Evolutionary conservation across 53 echinoderm and acorn worm species (phyloP).

Genomic region (Hippasteria phrygiana): DNA sequence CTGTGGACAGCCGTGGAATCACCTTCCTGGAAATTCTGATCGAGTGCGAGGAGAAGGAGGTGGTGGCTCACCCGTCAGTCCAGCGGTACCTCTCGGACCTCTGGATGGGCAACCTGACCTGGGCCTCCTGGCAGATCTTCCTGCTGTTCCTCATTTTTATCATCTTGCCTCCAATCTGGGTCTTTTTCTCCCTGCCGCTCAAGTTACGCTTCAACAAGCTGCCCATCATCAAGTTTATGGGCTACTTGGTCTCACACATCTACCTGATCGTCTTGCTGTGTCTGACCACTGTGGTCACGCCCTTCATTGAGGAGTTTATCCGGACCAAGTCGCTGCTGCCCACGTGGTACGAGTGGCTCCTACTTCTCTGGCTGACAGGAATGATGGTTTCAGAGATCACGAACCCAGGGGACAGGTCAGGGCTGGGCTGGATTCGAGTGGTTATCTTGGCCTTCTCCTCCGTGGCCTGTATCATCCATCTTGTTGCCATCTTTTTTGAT

Average conservation of each 20-base stretch:
- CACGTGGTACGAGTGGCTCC: conserved; percentile 92
- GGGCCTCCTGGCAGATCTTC: conserved; percentile 94
- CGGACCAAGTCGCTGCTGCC: conserved; percentile 73
- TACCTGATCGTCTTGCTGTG: conserved; percentile 85
- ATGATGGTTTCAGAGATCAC: conserved; percentile 89
- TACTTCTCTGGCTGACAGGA: conserved; percentile 92
- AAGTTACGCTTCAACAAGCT: conserved; percentile 90
- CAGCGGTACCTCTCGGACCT: conserved; percentile 95
- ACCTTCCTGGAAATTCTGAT: conserved; percentile 91
- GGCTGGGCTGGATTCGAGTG: conserved; percentile 94
- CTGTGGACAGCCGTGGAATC: conserved; percentile 83
- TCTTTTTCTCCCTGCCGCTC: conserved; percentile 87
- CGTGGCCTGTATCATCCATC: conserved; percentile 81
- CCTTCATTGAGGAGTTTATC: conserved; percentile 88
- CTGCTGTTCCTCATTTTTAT: conserved; percentile 87
- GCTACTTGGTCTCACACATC: conserved; percentile 90
- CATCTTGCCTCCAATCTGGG: conserved; percentile 89
- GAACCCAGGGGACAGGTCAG: conserved; percentile 89
- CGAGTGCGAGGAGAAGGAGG: conserved; percentile 98
- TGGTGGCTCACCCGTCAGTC: conserved; percentile 95
- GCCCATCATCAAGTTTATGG: conserved; percentile 99
- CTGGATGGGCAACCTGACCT: conserved; percentile 93
- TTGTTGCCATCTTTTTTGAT: conserved; percentile 72
- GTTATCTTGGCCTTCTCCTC: conserved; percentile 86
- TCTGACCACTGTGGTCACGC: conserved; percentile 85